A percentile compares a stretch with the other conserved stretches of the same genome.
phyloP scores from a whole-genome alignment of 2,797 vertebrate species.

The Bucorvus abyssinicus region DNA sequence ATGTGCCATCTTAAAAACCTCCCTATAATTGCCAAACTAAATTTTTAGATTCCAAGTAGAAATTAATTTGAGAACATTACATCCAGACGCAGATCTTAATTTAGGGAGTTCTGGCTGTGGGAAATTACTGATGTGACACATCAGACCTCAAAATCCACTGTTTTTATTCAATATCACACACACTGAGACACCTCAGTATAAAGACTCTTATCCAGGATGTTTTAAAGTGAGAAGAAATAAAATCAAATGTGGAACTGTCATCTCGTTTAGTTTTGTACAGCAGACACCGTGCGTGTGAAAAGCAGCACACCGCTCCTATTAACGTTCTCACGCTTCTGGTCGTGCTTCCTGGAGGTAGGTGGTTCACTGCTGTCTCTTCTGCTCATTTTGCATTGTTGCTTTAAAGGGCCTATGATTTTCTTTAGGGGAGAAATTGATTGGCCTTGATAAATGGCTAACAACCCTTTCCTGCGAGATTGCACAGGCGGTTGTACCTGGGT shows the following conservation, averaged over 20 bases:
- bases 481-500: background rate
- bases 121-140: background rate
- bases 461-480: background rate
- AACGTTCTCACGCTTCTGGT: background rate
- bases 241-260: background rate
- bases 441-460: background rate
- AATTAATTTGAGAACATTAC: background rate
- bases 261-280: background rate
- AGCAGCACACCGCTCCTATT: background rate
- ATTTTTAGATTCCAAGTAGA: background rate
- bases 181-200: background rate
- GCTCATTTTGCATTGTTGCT: background rate
- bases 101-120: background rate
- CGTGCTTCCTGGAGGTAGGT: background rate
- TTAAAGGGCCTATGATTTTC: background rate
- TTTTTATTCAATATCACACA: background rate
- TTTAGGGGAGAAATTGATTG: background rate
- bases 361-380: background rate
- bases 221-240: background rate
- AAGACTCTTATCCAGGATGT: background rate
- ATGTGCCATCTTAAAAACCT: background rate
- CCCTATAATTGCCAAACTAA: background rate
- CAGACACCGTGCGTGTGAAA: background rate
- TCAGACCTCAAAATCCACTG: background rate
- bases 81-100: background rate